Conservation (phyloP, 2,113 vertebrate genomes). For the Macrotis lagotis region DNA sequence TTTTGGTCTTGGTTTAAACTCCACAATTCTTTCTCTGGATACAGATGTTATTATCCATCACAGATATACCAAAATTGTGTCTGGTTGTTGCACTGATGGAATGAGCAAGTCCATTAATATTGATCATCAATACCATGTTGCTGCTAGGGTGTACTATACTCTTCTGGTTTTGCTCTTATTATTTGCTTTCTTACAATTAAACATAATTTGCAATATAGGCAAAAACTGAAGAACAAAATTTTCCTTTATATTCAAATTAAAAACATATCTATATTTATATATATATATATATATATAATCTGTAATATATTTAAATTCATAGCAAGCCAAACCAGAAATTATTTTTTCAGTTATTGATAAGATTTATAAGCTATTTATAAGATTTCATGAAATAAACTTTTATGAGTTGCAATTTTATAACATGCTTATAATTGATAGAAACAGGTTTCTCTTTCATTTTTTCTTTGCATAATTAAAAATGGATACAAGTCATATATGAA, state of each 20-base stretch:
- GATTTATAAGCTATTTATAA: constrained; percentile 15
- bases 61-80: too few species aligned
- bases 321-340: not conserved
- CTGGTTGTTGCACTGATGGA: too few species aligned
- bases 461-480: constrained; percentile 26
- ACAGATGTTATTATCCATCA: too few species aligned
- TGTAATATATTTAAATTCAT: not conserved
- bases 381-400: too few species aligned
- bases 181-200: not conserved
- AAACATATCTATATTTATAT: not conserved
- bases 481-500: not conserved
- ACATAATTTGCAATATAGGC: not conserved
- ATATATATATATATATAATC: not conserved
- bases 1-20: too few species aligned
- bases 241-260: constrained; percentile 7
- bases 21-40: too few species aligned
- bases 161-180: too few species aligned
- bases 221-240: not conserved
- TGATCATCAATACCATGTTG: too few species aligned
- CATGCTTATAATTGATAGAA: constrained; percentile 25
- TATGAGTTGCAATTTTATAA: constrained; percentile 44
- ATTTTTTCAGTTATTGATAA: constrained; percentile 11
- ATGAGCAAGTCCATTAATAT: too few species aligned
- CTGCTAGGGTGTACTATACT: too few species aligned
- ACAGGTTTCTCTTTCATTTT: not conserved